phyloP scores from a whole-genome alignment of 2,113 vertebrate genomes.

The Rhinogobius similis region DNA sequence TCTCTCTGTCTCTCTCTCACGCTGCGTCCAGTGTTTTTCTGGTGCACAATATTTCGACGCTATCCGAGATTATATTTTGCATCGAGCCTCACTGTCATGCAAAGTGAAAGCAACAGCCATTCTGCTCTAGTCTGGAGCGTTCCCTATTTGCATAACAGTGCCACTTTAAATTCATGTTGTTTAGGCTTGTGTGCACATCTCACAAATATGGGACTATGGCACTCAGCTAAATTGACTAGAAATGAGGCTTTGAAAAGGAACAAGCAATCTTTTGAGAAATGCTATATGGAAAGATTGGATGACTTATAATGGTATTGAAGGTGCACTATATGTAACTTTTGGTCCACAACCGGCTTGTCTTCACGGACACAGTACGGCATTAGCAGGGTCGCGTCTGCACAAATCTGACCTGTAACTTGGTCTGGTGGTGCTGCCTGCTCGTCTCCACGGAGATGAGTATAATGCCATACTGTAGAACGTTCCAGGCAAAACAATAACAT shows the following conservation, averaged over 20 bases:
- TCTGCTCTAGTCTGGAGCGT: not conserved
- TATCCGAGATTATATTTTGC: not conserved
- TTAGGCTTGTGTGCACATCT: not conserved
- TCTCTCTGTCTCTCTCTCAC: not conserved
- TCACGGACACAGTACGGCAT: too few species aligned
- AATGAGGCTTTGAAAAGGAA: not conserved
- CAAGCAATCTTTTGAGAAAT: too few species aligned
- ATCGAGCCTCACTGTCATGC: not conserved
- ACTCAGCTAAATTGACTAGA: constrained; percentile 6
- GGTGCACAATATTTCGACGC: constrained; percentile 3
- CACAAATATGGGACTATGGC: not conserved
- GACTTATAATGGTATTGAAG: not conserved
- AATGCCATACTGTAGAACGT: too few species aligned
- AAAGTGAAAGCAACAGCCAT: constrained; percentile 3
- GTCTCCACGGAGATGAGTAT: too few species aligned
- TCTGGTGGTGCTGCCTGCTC: too few species aligned
- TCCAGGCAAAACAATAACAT: too few species aligned
- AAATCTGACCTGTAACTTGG: too few species aligned
- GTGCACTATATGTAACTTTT: not conserved
- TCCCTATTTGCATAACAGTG: constrained; percentile 2
- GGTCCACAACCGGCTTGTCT: not conserved
- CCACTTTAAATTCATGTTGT: constrained; percentile 4
- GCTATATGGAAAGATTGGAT: not conserved
- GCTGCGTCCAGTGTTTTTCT: not conserved
- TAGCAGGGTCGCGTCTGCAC: too few species aligned